Conservation (phyloP, 2,797 vertebrate species). For the Heteromormyrus szaboi region DNA sequence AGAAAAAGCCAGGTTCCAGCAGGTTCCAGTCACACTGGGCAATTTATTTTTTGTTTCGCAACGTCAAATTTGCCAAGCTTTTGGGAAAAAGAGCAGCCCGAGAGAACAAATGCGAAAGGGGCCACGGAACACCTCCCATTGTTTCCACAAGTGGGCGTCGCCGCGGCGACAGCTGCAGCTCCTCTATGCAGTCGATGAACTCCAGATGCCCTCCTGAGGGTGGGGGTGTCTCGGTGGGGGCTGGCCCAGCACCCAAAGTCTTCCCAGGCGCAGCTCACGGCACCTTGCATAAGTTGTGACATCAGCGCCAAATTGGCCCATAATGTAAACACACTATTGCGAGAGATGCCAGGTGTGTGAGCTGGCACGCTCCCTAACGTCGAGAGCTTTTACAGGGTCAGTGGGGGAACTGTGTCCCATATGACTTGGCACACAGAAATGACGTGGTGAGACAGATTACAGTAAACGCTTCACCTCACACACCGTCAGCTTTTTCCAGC, state of each 20-base stretch:
- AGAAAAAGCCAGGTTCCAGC: background rate
- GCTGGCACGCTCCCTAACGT: background rate
- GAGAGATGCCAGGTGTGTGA: background rate
- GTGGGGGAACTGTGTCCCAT: background rate
- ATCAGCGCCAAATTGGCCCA: background rate
- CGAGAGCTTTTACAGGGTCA: background rate
- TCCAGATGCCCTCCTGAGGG: background rate
- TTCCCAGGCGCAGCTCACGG: background rate
- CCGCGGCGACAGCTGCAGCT: background rate
- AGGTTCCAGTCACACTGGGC: background rate
- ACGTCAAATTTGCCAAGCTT: background rate
- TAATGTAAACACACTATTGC: background rate
- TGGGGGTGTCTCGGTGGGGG: background rate
- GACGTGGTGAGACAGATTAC: background rate
- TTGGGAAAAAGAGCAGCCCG: background rate
- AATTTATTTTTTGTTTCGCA: background rate
- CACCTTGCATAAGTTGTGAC: background rate
- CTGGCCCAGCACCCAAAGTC: background rate
- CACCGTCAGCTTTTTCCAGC: background rate
- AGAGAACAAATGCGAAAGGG: background rate
- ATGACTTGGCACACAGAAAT: background rate
- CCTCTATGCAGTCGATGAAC: background rate
- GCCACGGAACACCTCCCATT: background rate
- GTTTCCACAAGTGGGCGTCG: background rate
- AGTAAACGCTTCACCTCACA: background rate